Conservation (phyloP, 2,888 invertebrate genomes). For the Lasioglossum figueresi region DNA sequence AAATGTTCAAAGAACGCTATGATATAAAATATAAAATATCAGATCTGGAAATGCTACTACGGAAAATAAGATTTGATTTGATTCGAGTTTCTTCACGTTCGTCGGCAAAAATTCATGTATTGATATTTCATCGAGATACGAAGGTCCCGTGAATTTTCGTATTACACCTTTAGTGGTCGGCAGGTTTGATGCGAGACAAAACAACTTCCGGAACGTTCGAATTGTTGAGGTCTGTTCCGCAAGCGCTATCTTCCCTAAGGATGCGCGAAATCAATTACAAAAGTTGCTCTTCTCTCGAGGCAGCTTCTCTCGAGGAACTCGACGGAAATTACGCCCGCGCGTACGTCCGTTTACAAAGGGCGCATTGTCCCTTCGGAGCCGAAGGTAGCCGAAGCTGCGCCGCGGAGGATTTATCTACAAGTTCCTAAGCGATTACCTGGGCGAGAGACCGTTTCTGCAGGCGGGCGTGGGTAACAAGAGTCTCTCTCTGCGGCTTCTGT, state of each 20-base stretch:
- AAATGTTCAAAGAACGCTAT: too few species aligned
- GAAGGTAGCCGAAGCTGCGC: not conserved
- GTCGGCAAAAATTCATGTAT: too few species aligned
- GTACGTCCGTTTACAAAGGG: constrained; percentile 46
- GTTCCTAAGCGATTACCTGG: constrained; percentile 63
- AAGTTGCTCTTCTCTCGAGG: constrained; percentile 22
- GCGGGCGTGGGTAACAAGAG: constrained; percentile 11
- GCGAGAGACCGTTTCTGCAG: constrained; percentile 29
- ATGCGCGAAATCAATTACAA: constrained; percentile 37
- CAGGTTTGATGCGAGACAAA: not conserved
- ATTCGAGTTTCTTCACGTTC: too few species aligned
- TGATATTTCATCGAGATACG: too few species aligned
- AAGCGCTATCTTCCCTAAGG: not conserved
- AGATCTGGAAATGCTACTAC: too few species aligned
- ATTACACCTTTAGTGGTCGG: too few species aligned
- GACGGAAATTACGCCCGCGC: constrained; percentile 47
- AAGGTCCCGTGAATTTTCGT: too few species aligned
- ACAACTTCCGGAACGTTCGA: not conserved
- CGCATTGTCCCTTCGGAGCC: constrained; percentile 33
- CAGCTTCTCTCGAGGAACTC: constrained; percentile 22
- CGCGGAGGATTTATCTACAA: constrained; percentile 56
- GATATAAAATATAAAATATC: too few species aligned
- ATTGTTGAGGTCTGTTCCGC: not conserved
- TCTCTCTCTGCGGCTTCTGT: constrained; percentile 17
- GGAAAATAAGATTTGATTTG: too few species aligned